These are phyloP conservation scores for Dryobotodes eremita DNA, from an alignment of 2,888 invertebrate species.

Conservation along the genomic window DNA sequence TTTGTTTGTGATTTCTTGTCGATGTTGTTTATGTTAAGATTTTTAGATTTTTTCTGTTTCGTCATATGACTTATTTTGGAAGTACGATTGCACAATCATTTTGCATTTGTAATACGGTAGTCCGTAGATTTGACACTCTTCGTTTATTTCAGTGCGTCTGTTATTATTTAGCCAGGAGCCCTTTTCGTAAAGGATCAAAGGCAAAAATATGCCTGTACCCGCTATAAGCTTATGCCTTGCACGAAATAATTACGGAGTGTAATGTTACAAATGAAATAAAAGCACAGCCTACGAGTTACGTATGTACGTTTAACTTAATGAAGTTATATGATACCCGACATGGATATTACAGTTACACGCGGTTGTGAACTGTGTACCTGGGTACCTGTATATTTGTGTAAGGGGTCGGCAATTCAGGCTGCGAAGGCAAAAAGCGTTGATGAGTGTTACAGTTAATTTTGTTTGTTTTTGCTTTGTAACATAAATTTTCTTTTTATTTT, in stretches of 20 bases:
- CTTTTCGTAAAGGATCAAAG: background rate
- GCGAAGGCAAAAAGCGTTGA: slow-evolving; percentile 2
- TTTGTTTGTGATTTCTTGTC: no score
- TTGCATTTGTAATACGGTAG: no score
- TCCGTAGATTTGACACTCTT: no score
- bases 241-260: slow-evolving; percentile 69
- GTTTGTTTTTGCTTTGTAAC: background rate
- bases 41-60: no score
- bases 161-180: no score
- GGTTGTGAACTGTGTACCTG: slow-evolving; percentile 4
- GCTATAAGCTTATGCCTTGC: slow-evolving; percentile 46
- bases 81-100: no score
- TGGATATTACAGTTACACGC: slow-evolving; percentile 41
- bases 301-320: slow-evolving; percentile 69
- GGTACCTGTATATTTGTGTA: slow-evolving; percentile 7
- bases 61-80: no score
- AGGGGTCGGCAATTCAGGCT: background rate
- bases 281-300: slow-evolving; percentile 67
- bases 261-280: slow-evolving; percentile 72
- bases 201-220: background rate
- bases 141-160: no score
- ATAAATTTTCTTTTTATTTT: no score
- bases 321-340: slow-evolving; percentile 70
- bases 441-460: background rate
- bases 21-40: no score